Evolutionary conservation across 2,797 vertebrate genomes (phyloP).

Genomic region (Tapirus indicus): DNA sequence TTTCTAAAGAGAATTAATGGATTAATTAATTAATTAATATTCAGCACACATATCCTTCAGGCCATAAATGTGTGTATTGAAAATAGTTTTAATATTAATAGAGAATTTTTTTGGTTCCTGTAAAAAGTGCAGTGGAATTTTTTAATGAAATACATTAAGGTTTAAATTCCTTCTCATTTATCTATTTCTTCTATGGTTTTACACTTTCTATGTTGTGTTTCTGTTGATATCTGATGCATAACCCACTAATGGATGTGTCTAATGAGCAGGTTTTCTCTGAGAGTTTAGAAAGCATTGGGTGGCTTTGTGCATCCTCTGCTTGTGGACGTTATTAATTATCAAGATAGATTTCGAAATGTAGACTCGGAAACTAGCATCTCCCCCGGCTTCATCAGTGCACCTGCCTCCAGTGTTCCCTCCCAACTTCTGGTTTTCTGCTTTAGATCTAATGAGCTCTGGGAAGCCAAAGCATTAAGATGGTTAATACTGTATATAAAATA

Average conservation of each 20-base stretch:
- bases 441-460: not conserved
- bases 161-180: not conserved
- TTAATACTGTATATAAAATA: not conserved
- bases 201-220: not conserved
- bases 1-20: slow-evolving; percentile 55
- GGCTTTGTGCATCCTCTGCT: not conserved
- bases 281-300: not conserved
- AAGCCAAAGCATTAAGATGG: not conserved
- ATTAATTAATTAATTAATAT: not conserved
- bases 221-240: not conserved
- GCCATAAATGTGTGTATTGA: not conserved
- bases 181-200: not conserved
- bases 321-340: not conserved
- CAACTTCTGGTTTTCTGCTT: not conserved
- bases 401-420: not conserved
- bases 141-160: not conserved
- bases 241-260: not conserved
- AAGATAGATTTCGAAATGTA: not conserved
- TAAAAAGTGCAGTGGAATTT: not conserved
- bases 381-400: not conserved
- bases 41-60: slow-evolving; percentile 46
- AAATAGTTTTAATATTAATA: slow-evolving; percentile 55
- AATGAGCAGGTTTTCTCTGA: not conserved
- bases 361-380: not conserved
- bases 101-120: not conserved